Base-by-base conservation (phyloP, 1,140 invertebrate species). In the Pentalonia nigronervosa region DNA sequence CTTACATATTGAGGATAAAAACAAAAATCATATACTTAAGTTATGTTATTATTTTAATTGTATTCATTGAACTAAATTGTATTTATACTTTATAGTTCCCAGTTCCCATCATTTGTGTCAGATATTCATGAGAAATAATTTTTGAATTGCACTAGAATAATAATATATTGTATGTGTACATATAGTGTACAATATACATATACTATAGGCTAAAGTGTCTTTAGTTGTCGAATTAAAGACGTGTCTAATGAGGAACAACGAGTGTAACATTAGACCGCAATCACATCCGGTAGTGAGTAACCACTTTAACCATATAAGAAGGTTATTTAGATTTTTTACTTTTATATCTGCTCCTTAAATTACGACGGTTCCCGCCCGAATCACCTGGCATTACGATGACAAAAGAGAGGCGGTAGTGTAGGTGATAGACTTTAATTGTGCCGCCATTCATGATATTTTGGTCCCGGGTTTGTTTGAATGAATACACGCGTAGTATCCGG, bases 221-320 rank as follows among this genome's bases (percentile, higher is more conserved):
- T 84, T 84, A 45, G 30, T 48, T n/a, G 45, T 47, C 84, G 45
- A 45, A 87, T 87, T 45, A 47, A 30, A 45, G 30, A 87, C 36
- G 88, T 36, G 23, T 56, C 4, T 90, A 90, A 88, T 36, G 50
- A 89, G 34, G 20, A 30, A 30, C 53, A 23, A n/a, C 36, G 88
- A 36, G 20, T 56, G 88, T 56, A 56, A 41, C 7, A 89, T 34
- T 88, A 48, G 9, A 92, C 90, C 90, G 9, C 90, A 23, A 83
- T 83, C 90, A 50, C 67, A 92, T 92, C 90, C 90, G 90, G 90
- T 17, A 21, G 90, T 23, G 20, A 45, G 67, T 92, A 92, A 92
- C 90, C 90, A 1, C 90, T 47, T 36, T 34, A 91, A 81, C 88
- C 53, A 60, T 45, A 60, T 30, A 60, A 41, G 88, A 41, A 60